These are phyloP conservation scores for Amblyornis subalaris DNA, from an alignment of 2,113 vertebrate species.

Conservation along the genomic window DNA sequence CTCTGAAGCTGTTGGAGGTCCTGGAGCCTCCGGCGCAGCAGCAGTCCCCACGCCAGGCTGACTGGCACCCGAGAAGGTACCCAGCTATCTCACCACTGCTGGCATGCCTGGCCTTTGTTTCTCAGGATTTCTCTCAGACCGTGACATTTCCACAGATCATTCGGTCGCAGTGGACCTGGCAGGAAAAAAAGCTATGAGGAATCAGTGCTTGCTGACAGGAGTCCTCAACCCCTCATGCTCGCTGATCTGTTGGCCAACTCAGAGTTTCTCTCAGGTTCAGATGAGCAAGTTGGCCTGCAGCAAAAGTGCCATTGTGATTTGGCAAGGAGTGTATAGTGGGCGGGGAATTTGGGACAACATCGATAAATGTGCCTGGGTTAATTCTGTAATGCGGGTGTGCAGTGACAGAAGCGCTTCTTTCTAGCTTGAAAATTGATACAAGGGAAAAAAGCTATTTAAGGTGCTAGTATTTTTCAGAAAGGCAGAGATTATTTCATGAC, in stretches of 20 bases:
- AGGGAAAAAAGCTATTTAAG: not conserved
- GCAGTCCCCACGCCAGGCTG: not conserved
- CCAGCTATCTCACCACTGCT: not conserved
- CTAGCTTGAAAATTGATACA: not conserved
- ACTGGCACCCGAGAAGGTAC: not conserved
- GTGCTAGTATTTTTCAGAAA: not conserved
- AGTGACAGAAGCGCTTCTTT: rapidly evolving
- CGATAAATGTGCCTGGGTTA: not conserved
- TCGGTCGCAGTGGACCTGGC: rapidly evolving
- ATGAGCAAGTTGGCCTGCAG: not conserved
- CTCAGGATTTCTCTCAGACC: not conserved
- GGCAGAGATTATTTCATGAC: not conserved
- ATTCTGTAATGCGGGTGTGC: not conserved
- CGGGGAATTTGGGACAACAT: not conserved
- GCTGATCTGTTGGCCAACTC: rapidly evolving
- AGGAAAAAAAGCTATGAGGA: not conserved
- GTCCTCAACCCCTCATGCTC: not conserved
- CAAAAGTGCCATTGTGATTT: rapidly evolving
- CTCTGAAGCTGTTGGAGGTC: not conserved
- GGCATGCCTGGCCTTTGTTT: not conserved
- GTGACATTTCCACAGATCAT: rapidly evolving
- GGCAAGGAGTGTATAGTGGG: not conserved
- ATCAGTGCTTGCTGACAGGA: not conserved
- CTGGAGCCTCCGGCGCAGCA: not conserved
- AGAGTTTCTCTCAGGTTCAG: not conserved